Evolutionary conservation across 1,140 invertebrate genomes (phyloP).

Genomic region (Drosophila saltans): DNA sequence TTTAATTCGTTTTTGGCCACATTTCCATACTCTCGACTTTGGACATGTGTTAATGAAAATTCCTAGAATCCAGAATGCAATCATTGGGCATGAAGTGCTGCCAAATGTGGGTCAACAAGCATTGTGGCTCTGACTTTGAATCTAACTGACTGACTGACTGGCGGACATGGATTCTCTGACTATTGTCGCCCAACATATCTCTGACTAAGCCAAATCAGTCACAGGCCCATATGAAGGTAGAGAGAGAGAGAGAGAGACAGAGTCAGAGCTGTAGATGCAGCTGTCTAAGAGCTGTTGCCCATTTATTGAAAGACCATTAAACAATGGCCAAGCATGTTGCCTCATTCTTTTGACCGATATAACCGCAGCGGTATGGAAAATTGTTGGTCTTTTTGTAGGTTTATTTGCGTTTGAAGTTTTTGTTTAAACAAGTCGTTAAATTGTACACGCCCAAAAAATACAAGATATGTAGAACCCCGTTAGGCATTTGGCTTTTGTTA

Average conservation of each 20-base stretch:
- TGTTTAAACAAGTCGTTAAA: conserved; percentile 77
- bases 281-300: conserved; percentile 34
- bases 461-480: conserved; percentile 23
- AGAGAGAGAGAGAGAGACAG: too few relatives aligned
- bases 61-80: conserved; percentile 65
- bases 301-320: conserved; percentile 77
- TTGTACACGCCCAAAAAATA: conserved; percentile 51
- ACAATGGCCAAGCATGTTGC: conserved; percentile 54
- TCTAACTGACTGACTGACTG: not conserved
- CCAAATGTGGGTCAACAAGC: conserved; percentile 77
- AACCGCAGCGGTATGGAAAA: conserved; percentile 44
- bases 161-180: conserved; percentile 19
- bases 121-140: conserved; percentile 1
- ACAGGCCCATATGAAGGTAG: conserved; percentile 9
- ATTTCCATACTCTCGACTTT: conserved; percentile 54
- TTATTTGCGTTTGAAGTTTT: conserved; percentile 68
- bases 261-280: not conserved
- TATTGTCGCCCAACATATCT: conserved; percentile 70
- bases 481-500: conserved; percentile 38
- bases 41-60: conserved; percentile 81
- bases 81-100: conserved; percentile 33
- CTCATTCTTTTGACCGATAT: conserved; percentile 69
- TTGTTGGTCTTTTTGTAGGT: conserved; percentile 50
- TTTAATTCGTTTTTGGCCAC: conserved; percentile 46
- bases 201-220: conserved; percentile 76